A percentile compares a stretch with the other conserved stretches of the same genome.
These are phyloP conservation scores for Ruditapes philippinarum DNA, from an alignment of 1,140 invertebrate genomes.

Conservation along the genomic window DNA sequence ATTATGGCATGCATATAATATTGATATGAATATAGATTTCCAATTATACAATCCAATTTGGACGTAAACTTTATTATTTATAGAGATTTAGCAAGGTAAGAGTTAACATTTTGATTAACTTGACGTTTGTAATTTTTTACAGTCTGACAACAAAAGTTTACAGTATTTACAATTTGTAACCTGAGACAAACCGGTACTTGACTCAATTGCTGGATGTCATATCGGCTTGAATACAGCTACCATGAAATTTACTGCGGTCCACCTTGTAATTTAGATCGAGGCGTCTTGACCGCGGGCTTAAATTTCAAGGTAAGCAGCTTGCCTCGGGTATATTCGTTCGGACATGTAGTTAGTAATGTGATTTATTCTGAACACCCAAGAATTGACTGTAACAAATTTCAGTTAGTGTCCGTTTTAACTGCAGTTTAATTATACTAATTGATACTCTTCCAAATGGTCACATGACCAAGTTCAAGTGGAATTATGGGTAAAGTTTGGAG, in stretches of 20 bases:
- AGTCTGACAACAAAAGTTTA: too few species aligned
- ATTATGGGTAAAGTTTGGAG: slow-evolving; percentile 24
- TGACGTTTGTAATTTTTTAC: too few species aligned
- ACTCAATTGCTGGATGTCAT: slow-evolving; percentile 12
- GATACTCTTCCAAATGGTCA: background rate
- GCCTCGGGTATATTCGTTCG: background rate
- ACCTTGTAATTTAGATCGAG: background rate
- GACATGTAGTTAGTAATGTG: slow-evolving; percentile 18
- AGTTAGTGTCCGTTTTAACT: slow-evolving; percentile 32
- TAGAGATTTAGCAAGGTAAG: too few species aligned
- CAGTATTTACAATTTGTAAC: slow-evolving; percentile 15
- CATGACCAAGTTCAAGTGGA: slow-evolving; percentile 13
- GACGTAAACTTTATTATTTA: too few species aligned
- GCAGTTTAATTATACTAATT: slow-evolving; percentile 14
- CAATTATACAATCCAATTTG: too few species aligned
- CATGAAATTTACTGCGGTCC: slow-evolving; percentile 23
- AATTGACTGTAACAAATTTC: slow-evolving; percentile 41
- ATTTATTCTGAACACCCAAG: slow-evolving; percentile 47
- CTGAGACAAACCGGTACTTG: background rate
- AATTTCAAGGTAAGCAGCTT: slow-evolving; percentile 19
- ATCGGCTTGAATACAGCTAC: background rate
- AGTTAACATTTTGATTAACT: too few species aligned
- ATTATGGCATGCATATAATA: too few species aligned
- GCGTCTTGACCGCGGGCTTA: slow-evolving; percentile 18
- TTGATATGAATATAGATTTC: too few species aligned